These are phyloP conservation scores for Channa striata DNA, from an alignment of 2,797 vertebrate genomes.

Conservation along the genomic window DNA sequence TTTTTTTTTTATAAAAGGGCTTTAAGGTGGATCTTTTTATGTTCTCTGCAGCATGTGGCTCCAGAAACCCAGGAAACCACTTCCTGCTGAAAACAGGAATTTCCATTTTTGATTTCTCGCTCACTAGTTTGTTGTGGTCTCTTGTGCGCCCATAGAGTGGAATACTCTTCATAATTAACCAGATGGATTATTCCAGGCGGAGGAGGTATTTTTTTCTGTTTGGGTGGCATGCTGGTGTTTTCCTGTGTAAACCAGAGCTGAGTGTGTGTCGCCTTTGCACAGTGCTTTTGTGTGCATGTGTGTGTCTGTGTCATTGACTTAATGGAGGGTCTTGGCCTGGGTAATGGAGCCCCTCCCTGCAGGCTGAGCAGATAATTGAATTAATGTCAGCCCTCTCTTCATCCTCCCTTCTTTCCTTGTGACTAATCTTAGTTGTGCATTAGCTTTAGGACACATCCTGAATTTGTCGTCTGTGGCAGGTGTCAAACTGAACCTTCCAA, in stretches of 20 bases:
- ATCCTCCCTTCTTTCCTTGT: conserved; percentile 33
- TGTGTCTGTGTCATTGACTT: conserved; percentile 68
- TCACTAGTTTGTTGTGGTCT: background rate
- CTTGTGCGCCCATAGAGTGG: background rate
- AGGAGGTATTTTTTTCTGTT: background rate
- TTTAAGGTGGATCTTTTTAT: no score
- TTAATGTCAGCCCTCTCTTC: conserved; percentile 67
- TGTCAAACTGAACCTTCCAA: conserved; percentile 6
- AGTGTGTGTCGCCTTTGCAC: conserved; percentile 10
- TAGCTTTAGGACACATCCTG: conserved; percentile 41
- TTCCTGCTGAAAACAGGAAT: background rate
- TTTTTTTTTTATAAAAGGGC: no score
- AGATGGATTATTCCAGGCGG: background rate
- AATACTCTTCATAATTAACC: conserved; percentile 12
- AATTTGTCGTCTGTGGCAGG: conserved; percentile 6
- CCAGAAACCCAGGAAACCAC: background rate
- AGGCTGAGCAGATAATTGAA: conserved; percentile 74
- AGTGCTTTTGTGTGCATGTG: conserved; percentile 9
- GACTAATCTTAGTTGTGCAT: conserved; percentile 59
- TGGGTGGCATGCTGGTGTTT: background rate
- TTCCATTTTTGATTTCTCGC: conserved; percentile 1
- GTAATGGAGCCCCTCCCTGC: conserved; percentile 77
- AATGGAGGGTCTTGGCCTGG: conserved; percentile 78
- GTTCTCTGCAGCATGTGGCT: no score
- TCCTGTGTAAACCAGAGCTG: background rate